Conservation (phyloP, 1,140 invertebrate species). For the Drosophila kurseongensis region DNA sequence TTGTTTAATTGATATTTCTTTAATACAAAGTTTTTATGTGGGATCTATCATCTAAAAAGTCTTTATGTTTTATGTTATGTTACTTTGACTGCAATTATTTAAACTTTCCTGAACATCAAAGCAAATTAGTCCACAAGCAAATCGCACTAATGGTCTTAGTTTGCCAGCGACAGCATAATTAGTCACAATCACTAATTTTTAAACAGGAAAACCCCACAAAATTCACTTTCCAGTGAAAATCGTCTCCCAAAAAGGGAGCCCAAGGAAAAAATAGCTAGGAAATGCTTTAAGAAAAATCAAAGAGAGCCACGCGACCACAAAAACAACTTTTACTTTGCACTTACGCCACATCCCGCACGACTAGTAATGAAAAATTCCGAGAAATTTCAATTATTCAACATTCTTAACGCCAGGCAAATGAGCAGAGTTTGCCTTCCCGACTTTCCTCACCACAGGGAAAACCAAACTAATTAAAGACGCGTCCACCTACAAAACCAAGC, state of each 20-base stretch:
- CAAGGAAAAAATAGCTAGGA: not conserved
- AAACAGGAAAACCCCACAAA: constrained; percentile 47
- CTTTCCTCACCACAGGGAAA: constrained; percentile 14
- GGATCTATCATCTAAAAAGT: too few species aligned
- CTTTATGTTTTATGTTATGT: too few species aligned
- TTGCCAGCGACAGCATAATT: constrained; percentile 54
- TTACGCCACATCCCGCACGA: constrained; percentile 24
- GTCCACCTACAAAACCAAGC: constrained; percentile 71
- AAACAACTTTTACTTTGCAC: constrained; percentile 49
- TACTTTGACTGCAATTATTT: too few species aligned
- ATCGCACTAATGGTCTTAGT: constrained; percentile 24
- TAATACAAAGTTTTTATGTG: too few species aligned
- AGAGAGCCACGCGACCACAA: constrained; percentile 70
- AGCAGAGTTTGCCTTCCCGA: constrained; percentile 30
- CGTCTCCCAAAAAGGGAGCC: constrained; percentile 13
- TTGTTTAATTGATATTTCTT: too few species aligned
- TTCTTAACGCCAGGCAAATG: constrained; percentile 80
- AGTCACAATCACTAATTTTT: constrained; percentile 63
- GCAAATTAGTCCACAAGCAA: constrained; percentile 4
- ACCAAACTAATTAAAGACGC: constrained; percentile 77
- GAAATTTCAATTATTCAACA: constrained; percentile 83
- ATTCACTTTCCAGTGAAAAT: constrained; percentile 55
- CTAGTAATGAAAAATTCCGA: constrained; percentile 72
- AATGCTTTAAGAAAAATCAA: constrained; percentile 51
- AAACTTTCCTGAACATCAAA: constrained; percentile 5